A percentile compares a stretch with the other conserved stretches of the same genome.
These are phyloP conservation scores for Alloplasta piceator DNA, from an alignment of 2,888 invertebrate species.

Conservation along the genomic window DNA sequence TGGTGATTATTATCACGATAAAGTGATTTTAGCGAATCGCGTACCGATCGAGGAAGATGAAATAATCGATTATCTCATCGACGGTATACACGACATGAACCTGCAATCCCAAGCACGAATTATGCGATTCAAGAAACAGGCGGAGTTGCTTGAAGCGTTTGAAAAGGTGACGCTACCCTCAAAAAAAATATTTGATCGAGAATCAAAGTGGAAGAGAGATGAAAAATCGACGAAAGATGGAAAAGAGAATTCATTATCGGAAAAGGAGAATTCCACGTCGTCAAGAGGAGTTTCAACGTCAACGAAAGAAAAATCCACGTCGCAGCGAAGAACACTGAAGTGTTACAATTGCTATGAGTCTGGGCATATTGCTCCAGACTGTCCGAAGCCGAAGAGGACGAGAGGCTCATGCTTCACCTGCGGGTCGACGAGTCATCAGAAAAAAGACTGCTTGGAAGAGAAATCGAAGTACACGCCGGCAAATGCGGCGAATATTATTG, in stretches of 20 bases:
- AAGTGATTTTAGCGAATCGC: constrained; percentile 9
- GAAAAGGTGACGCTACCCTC: constrained; percentile 22
- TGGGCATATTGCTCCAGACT: constrained; percentile 33
- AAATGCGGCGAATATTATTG: constrained; percentile 34
- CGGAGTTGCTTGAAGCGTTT: constrained; percentile 43
- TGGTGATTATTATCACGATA: constrained; percentile 20
- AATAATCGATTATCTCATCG: constrained; percentile 9
- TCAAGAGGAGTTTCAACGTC: neutral
- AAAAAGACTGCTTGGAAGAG: constrained; percentile 35
- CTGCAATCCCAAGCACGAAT: constrained; percentile 23
- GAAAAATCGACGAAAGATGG: neutral
- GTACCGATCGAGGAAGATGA: constrained; percentile 7
- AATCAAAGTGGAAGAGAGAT: constrained; percentile 13
- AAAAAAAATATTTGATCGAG: constrained; percentile 14
- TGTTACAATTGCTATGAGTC: constrained; percentile 13
- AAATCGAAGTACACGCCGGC: constrained; percentile 35
- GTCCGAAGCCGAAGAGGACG: constrained; percentile 33
- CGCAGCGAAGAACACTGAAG: constrained; percentile 2
- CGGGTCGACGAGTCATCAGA: constrained; percentile 31
- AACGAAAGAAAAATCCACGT: neutral
- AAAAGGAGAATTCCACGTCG: no score
- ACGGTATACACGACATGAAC: constrained; percentile 9
- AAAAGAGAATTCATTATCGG: neutral
- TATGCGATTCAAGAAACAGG: constrained; percentile 25
- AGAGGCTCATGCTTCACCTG: constrained; percentile 35